Evolutionary conservation across 2,113 vertebrate species (phyloP), one percentile per base, ranked within the genome.

Genomic region (Saguinus midas): DNA sequence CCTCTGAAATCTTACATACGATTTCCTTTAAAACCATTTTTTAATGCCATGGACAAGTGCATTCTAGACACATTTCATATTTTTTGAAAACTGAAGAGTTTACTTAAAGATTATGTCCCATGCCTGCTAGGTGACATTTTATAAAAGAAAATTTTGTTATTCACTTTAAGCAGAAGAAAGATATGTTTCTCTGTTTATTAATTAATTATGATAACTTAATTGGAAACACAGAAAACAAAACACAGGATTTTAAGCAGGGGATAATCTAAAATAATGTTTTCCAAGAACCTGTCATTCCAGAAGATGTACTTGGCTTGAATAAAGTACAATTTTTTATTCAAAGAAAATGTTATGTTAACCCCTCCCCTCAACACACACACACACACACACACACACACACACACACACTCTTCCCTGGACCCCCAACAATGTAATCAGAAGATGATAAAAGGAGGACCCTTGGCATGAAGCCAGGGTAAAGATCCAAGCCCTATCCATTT

Each of bases 21-120:
- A 45, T 83, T 95, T 90, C 37, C 27, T 95, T 97, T 48, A 37
- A 82, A 94, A 85, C 10, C 20, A 50, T 57, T 90, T 96, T 90
- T n/a, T 32, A 90, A 84, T 92, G 17, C 10, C 78, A 32, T 5
- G 40, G 35, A 48, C 29, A 95, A 87, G 14, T 43, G 5, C 45
- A 78, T 70, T 87, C 1, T 76, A 61, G 40, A 35, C 20, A 12
- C 35, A 90, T 87, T 76, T 89, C 48, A 72, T 66, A 66, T 68
- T 72, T 97, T 97, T 72, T 83, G 45, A 86, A 82, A 87, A 94
- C 72, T 25, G 29, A 2, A 82, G n/a, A 96, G 37, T 66, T 87
- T 85, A 29, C 32, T 82, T 85, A 50, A 94, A 88, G 29, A 82
- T 90, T 32, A 95, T 35, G 16, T 21, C 2, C 5, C 8, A 17